These are phyloP conservation scores for Kryptolebias marmoratus DNA, from an alignment of 2,113 vertebrate genomes.

Conservation along the genomic window DNA sequence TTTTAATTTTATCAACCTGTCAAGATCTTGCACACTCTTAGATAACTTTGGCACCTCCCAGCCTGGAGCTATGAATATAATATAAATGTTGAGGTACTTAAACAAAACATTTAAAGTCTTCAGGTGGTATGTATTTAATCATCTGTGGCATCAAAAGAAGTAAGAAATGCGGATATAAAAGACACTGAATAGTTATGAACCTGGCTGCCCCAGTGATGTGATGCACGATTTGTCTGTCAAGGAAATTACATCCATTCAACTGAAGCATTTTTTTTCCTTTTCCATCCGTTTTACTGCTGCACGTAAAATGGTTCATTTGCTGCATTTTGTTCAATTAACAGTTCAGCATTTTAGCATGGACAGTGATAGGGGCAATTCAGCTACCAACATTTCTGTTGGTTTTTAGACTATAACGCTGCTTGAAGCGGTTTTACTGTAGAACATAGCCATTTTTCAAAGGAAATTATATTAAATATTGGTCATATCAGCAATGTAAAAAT, in stretches of 20 bases:
- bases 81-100: constrained; percentile 12
- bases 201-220: constrained; percentile 24
- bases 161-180: constrained; percentile 27
- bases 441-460: no score
- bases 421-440: not conserved
- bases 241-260: constrained; percentile 38
- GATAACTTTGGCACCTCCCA: not conserved
- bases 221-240: constrained; percentile 33
- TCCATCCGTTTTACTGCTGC: not conserved
- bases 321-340: not conserved
- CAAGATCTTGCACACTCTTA: not conserved
- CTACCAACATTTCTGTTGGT: not conserved
- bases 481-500: no score
- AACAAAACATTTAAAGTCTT: constrained; percentile 7
- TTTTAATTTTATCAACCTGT: not conserved
- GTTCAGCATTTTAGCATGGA: not conserved
- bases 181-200: constrained; percentile 25
- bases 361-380: not conserved
- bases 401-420: not conserved
- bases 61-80: not conserved
- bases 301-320: not conserved
- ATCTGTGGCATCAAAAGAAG: constrained; percentile 28
- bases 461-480: no score
- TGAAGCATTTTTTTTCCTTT: constrained; percentile 1
- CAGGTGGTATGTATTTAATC: not conserved